phyloP scores from a whole-genome alignment of 2,888 invertebrate species.

The Amphimallon solstitiale region DNA sequence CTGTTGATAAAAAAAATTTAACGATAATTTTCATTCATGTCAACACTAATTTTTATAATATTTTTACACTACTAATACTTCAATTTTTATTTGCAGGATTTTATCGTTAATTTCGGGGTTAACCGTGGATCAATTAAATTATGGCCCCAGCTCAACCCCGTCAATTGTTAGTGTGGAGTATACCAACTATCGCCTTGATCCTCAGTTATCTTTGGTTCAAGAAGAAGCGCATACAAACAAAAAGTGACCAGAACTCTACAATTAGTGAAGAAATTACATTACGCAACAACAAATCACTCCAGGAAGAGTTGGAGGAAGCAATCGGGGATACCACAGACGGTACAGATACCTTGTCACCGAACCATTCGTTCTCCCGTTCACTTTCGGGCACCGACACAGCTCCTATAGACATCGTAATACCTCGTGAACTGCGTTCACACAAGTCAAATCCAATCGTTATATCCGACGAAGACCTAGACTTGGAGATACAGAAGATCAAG shows the following conservation, averaged over 20 bases:
- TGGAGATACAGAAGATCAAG: conserved; percentile 73
- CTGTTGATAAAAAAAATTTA: no score
- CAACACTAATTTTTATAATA: no score
- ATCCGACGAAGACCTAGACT: conserved; percentile 75
- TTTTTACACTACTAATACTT: no score
- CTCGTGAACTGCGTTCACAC: conserved; percentile 55
- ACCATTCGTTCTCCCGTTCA: conserved; percentile 60
- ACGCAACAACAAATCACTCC: conserved; percentile 49
- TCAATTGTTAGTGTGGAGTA: conserved; percentile 80
- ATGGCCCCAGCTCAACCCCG: conserved; percentile 78
- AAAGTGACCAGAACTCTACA: conserved; percentile 71
- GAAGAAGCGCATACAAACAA: conserved; percentile 78
- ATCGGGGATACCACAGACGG: conserved; percentile 10
- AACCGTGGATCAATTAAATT: conserved; percentile 76
- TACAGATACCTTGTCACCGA: conserved; percentile 11
- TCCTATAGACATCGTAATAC: conserved; percentile 72
- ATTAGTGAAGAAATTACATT: conserved; percentile 15
- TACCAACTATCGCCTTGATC: conserved; percentile 82
- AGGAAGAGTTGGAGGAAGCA: conserved; percentile 65
- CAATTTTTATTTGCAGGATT: conserved; percentile 57
- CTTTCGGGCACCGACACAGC: conserved; percentile 71
- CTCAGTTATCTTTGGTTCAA: conserved; percentile 86
- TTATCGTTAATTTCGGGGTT: conserved; percentile 66
- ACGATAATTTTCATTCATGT: no score
- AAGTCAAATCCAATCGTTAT: conserved; percentile 67